Base-by-base conservation (phyloP, 2,888 invertebrate species). In the Arenicola marina region DNA sequence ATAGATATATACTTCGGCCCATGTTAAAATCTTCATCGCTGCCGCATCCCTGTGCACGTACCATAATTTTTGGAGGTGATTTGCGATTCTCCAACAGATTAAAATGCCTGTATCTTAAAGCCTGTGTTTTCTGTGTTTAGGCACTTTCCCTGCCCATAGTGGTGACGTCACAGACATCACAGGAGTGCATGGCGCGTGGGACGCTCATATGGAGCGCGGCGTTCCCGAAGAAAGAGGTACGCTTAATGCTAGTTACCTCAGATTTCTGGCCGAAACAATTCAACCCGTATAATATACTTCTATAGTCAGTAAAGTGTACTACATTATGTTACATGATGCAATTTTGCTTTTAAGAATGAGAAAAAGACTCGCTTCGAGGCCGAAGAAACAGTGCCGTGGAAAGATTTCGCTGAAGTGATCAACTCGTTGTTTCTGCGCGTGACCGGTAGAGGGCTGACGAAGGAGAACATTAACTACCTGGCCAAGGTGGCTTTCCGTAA, bases 151-250 rank as follows among this genome's bases (percentile, higher is more conserved):
- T 60, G 15, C 66, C 66, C 4, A 59, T 67, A 18, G 56, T 66
- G 4, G 31, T 67, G 32, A 62, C 59, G 29, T 53, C 45, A 24
- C 66, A 65, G n/a, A 62, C 57, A 15, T 63, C 59, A 1, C 65
- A 67, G 54, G 60, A 66, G 4, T 63, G 66, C 43, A 43, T 54
- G 33, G 66, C 66, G 18, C 58, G 54, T n/a, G 66, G 59, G 1
- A 63, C 62, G 2, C 48, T 66, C 4, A 56, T 66, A 24, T 66
- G 66, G 66, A 56, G 62, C 28, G 61, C 66, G n/a, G 66, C 63
- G 4, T 66, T 66, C 54, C 45, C 53, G 21, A 21, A 57, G 21
- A 45, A 11, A 31, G 59, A 28, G 26, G 31, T 53, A 15, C 18
- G 38, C 38, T 38, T 38, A 38, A 38, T 38, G 24, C 21, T 48